A percentile compares a stretch with the other conserved stretches of the same genome.
These are phyloP conservation scores for Diogma glabrata DNA, from an alignment of 2,888 invertebrate genomes.

Conservation along the genomic window DNA sequence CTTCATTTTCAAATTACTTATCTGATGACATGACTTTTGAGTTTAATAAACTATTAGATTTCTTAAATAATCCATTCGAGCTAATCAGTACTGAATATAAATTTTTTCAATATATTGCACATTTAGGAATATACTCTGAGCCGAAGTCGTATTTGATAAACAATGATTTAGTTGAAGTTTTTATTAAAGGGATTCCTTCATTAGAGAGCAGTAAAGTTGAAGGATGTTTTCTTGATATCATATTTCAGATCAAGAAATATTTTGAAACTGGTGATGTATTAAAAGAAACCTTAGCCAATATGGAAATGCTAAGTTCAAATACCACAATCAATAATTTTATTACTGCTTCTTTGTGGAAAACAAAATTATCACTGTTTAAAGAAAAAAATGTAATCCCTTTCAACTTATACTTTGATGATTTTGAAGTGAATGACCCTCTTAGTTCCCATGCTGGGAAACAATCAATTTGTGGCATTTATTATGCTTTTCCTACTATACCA, in stretches of 20 bases:
- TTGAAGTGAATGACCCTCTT: not conserved
- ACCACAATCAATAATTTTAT: not conserved
- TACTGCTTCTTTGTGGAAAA: not conserved
- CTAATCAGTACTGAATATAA: not conserved
- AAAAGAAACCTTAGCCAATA: not conserved
- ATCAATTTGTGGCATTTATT: not conserved
- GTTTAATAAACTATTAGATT: not conserved
- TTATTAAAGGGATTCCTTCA: not conserved
- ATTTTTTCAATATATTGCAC: not conserved
- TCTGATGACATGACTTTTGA: not conserved
- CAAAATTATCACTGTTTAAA: not conserved
- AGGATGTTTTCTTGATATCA: not conserved
- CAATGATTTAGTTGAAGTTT: conserved; percentile 3
- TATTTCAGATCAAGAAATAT: not conserved
- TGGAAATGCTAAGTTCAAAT: not conserved
- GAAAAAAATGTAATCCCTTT: not conserved
- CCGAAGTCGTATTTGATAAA: not conserved
- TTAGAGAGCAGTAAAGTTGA: not conserved
- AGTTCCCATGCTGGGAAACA: not conserved
- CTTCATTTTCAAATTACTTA: not conserved
- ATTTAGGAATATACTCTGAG: not conserved
- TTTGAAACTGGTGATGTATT: not conserved
- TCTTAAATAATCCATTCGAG: not conserved
- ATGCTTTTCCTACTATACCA: not conserved
- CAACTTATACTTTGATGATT: not conserved